These are phyloP conservation scores for Pseudomyrmex sp. DNA, from an alignment of 1,140 invertebrate genomes.

Conservation along the genomic window DNA sequence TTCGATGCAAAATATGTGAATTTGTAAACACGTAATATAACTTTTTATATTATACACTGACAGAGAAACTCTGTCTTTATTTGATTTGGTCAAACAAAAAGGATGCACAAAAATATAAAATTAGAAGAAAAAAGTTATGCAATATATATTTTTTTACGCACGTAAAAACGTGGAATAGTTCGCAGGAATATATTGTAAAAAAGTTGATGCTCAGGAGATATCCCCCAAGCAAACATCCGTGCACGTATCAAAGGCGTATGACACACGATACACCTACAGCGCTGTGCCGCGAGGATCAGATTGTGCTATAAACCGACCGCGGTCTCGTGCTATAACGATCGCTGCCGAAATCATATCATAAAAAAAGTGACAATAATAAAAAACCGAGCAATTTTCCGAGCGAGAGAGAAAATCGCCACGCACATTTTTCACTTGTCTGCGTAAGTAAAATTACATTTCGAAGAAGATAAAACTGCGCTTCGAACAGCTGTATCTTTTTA, in stretches of 20 bases:
- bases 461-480: background rate
- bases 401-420: no score
- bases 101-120: background rate
- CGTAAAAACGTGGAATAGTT: constrained; percentile 7
- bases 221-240: constrained; percentile 2
- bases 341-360: background rate
- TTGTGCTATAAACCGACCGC: background rate
- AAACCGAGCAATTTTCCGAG: constrained; percentile 14
- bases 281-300: constrained; percentile 9
- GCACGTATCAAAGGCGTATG: constrained; percentile 19
- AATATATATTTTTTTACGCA: background rate
- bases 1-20: constrained; percentile 3
- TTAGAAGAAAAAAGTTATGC: background rate
- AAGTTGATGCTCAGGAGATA: background rate
- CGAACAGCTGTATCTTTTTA: background rate
- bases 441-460: background rate
- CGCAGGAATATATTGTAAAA: background rate
- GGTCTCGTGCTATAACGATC: background rate
- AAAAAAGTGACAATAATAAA: constrained; percentile 16
- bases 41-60: background rate
- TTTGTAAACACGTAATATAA: background rate
- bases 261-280: constrained; percentile 25
- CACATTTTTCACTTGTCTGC: no score
- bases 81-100: background rate
- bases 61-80: background rate